These are phyloP conservation scores for Euzetes globulus DNA, from an alignment of 2,888 invertebrate species.

Conservation along the genomic window DNA sequence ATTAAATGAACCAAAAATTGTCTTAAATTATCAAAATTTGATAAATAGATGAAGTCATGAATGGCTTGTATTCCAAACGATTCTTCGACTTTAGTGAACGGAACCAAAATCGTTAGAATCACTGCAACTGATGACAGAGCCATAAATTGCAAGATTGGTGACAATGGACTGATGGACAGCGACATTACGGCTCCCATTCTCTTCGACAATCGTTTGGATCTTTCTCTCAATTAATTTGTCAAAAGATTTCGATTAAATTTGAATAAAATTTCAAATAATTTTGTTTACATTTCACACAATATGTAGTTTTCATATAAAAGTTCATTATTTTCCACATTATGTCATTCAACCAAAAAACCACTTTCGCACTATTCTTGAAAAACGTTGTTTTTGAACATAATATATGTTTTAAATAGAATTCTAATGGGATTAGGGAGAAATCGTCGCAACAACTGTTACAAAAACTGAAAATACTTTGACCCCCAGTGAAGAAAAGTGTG, in stretches of 20 bases:
- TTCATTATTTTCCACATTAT: neutral
- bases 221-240: neutral
- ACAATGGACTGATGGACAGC: constrained; percentile 6
- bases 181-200: constrained; percentile 28
- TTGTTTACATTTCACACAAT: constrained; percentile 16
- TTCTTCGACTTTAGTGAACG: constrained; percentile 98
- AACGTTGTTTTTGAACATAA: neutral
- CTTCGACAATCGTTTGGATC: neutral
- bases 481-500: too few relatives aligned
- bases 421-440: too few relatives aligned
- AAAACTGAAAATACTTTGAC: too few relatives aligned
- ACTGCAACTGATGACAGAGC: constrained; percentile 38
- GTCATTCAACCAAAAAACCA: neutral
- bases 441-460: too few relatives aligned
- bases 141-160: constrained; percentile 9
- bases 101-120: constrained; percentile 75
- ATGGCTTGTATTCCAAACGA: constrained; percentile 97
- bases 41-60: constrained; percentile 75
- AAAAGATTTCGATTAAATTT: neutral
- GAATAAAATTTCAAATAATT: neutral
- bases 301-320: constrained; percentile 5
- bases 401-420: too few relatives aligned
- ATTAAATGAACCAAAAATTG: neutral
- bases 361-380: neutral
- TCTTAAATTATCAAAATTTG: constrained; percentile 56